Percentiles rank a stretch among this genome's conserved stretches.
Evolutionary conservation across 1,140 invertebrate genomes (phyloP).

Genomic region (Mylabris phalerata): DNA sequence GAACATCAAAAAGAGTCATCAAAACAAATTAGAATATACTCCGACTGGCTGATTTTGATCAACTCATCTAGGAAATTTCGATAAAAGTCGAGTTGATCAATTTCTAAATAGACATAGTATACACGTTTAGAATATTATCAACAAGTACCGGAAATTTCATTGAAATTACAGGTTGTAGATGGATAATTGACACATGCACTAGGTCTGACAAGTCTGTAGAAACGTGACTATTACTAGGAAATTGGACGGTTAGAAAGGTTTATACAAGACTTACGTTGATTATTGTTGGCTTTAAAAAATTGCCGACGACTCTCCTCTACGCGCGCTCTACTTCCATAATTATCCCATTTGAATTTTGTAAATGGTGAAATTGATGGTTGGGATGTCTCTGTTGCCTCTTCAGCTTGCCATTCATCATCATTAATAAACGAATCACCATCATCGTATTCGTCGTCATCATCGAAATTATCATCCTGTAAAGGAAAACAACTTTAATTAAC

Average conservation of each 20-base stretch:
- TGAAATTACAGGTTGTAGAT: not conserved
- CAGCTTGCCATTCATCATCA: slow-evolving; percentile 25
- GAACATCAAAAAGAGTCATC: slow-evolving; percentile 13
- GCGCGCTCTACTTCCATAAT: slow-evolving; percentile 26
- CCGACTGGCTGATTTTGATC: too few species aligned
- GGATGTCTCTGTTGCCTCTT: slow-evolving; percentile 26
- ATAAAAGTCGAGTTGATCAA: not conserved
- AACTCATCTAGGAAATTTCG: not conserved
- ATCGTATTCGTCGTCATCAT: slow-evolving; percentile 17
- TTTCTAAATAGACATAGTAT: not conserved
- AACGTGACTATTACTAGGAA: not conserved
- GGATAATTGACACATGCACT: not conserved
- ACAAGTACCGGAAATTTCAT: not conserved
- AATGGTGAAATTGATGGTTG: slow-evolving; percentile 22
- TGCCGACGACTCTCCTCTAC: slow-evolving; percentile 28
- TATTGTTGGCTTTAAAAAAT: not conserved
- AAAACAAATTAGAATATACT: not conserved
- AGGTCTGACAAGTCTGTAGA: not conserved
- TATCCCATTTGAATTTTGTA: slow-evolving; percentile 32
- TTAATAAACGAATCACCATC: slow-evolving; percentile 11
- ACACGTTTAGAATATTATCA: not conserved
- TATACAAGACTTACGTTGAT: slow-evolving; percentile 17
- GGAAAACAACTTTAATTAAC: not conserved
- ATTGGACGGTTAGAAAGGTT: not conserved
- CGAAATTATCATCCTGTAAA: slow-evolving; percentile 15